Percentiles rank a stretch among this genome's conserved stretches.
phyloP scores from a whole-genome alignment of 30 jellyfish, hydroid and myxozoan species.

The Rhopilema esculentum region DNA sequence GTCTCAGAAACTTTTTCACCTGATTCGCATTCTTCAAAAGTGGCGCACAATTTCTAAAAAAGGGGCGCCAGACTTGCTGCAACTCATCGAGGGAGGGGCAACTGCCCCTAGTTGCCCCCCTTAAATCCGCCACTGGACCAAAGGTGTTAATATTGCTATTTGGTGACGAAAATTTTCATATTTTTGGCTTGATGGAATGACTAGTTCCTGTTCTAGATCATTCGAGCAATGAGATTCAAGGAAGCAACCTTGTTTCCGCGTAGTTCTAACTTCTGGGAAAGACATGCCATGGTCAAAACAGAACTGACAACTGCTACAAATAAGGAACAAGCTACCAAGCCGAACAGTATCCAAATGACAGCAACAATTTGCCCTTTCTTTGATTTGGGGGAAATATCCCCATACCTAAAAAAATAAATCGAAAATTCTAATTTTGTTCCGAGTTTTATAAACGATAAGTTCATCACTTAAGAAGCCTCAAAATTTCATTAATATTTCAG shows the following conservation, averaged over 20 bases:
- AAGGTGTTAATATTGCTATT: too few species aligned
- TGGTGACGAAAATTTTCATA: too few species aligned
- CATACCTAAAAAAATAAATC: constrained; percentile 51
- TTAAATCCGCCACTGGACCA: too few species aligned
- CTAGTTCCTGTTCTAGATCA: too few species aligned
- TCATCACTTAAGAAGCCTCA: too few species aligned
- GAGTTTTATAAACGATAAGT: background rate
- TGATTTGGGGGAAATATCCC: constrained; percentile 72
- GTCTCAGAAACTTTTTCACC: too few species aligned
- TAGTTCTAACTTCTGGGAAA: constrained; percentile 41
- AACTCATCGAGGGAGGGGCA: too few species aligned
- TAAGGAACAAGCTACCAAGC: constrained; percentile 64
- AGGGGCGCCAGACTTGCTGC: too few species aligned
- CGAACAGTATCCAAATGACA: constrained; percentile 59
- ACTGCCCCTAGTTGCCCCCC: too few species aligned
- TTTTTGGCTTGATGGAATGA: too few species aligned
- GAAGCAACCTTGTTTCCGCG: constrained; percentile 69
- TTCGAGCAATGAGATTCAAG: background rate
- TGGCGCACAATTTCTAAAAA: too few species aligned
- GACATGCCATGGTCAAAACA: constrained; percentile 66
- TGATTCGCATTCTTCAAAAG: too few species aligned
- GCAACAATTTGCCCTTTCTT: constrained; percentile 52
- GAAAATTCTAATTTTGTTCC: background rate
- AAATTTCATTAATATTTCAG: background rate
- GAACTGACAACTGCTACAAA: constrained; percentile 87